Evolutionary conservation across 2,888 invertebrate species (phyloP).

Genomic region (Lampropteryx suffumata): DNA sequence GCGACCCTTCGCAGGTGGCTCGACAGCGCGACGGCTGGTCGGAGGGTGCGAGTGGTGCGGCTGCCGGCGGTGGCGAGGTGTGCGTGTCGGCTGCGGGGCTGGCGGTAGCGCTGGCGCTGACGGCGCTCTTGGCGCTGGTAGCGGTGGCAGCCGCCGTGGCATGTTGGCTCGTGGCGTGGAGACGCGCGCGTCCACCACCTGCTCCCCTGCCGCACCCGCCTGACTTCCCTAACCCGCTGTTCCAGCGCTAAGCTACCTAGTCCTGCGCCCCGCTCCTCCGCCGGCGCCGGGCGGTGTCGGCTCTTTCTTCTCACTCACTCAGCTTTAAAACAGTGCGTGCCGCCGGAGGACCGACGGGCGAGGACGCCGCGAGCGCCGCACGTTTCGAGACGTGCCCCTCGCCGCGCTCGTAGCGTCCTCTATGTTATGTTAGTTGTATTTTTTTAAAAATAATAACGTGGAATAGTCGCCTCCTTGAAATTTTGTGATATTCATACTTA

Average conservation of each 20-base stretch:
- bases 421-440: slow-evolving; percentile 53
- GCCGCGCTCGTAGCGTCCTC: slow-evolving; percentile 73
- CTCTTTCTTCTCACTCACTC: slow-evolving; percentile 72
- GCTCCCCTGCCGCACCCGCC: slow-evolving; percentile 97
- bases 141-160: slow-evolving; percentile 97
- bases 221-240: slow-evolving; percentile 97
- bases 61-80: slow-evolving; percentile 87
- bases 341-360: slow-evolving; percentile 79
- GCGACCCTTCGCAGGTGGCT: slow-evolving; percentile 88
- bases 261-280: slow-evolving; percentile 77
- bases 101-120: slow-evolving; percentile 95
- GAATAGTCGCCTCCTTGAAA: slow-evolving; percentile 77
- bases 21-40: slow-evolving; percentile 90
- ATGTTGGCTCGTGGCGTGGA: slow-evolving; percentile 97
- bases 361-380: slow-evolving; percentile 72
- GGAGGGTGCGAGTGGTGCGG: slow-evolving; percentile 75
- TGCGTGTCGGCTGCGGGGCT: slow-evolving; percentile 97
- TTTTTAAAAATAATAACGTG: slow-evolving; percentile 60
- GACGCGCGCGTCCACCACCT: slow-evolving; percentile 92
- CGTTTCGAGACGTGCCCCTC: slow-evolving; percentile 48
- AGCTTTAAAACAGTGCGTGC: slow-evolving; percentile 70
- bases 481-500: slow-evolving; percentile 80
- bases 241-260: slow-evolving; percentile 81
- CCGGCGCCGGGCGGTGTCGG: slow-evolving; percentile 80
- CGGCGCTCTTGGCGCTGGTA: slow-evolving; percentile 94